Evolutionary conservation across 2,113 vertebrate species (phyloP), one percentile per base, ranked within the genome.

Genomic region (Asarcornis scutulata): DNA sequence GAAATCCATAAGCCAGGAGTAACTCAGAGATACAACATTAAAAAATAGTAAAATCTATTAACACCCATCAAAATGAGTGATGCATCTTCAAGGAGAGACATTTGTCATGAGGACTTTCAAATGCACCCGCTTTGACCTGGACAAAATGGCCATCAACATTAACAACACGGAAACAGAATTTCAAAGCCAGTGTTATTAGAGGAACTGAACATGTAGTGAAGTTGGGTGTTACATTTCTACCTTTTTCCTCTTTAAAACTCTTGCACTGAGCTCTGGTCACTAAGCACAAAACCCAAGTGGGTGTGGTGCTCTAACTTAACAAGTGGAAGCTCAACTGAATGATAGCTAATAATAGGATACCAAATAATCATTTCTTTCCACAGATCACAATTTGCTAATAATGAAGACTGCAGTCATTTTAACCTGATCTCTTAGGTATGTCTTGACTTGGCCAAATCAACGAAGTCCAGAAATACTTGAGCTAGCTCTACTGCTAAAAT

Each of bases 381-480:
- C 13, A 58, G 68, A 52, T 55, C 12, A 9, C 25, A 74, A 73
- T 67, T 63, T 72, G 74, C 59, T 89, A 77, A 91, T 48, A 89
- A 83, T 59, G 34, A 78, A 44, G 50, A 90, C 63, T 93, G 95
- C 88, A 3, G 5, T 77, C 63, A 46, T n/a, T 88, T 96, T 76
- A 88, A 83, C 56, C 46, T 78, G 67, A 88, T 88, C 55, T 88
- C 38, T 88, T 67, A 59, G 68, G 46, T 90, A 58, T 71, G 83
- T n/a, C 76, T 88, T 50, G 46, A 92, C 83, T 86, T 83, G 60
- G 67, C n/a, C 68, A 92, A 94, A 93, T 59, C 55, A 0, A 0
- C 44, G n/a, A 62, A 95, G 72, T 88, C 72, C 53, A 64, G 69
- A 94, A 94, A 96, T 77, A 90, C 17, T 36, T 83, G n/a, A 83